Percentiles rank a stretch among this genome's conserved stretches.
Evolutionary conservation across 2,888 invertebrate genomes (phyloP).

Genomic region (Sylvicola cinctus): DNA sequence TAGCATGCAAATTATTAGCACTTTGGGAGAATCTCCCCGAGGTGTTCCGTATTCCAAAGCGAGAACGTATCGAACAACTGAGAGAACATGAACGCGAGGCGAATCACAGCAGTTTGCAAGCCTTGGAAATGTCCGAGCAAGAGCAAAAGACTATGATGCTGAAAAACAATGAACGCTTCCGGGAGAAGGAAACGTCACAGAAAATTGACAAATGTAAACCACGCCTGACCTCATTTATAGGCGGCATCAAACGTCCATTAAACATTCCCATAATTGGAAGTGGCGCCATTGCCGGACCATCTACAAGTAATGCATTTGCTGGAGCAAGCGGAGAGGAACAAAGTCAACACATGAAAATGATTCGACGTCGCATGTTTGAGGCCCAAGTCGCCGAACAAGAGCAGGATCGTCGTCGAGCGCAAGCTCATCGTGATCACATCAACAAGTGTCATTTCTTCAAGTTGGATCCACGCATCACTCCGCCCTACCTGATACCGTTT

Average conservation of each 20-base stretch:
- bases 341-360: slow-evolving; percentile 1
- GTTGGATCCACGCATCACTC: slow-evolving; percentile 16
- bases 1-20: slow-evolving; percentile 11
- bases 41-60: slow-evolving; percentile 80
- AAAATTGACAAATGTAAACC: neutral
- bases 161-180: neutral
- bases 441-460: slow-evolving; percentile 22
- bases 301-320: neutral
- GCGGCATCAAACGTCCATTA: neutral
- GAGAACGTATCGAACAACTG: slow-evolving; percentile 83
- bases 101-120: slow-evolving; percentile 30
- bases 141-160: neutral
- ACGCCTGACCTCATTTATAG: too few relatives aligned
- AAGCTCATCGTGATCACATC: slow-evolving; percentile 12
- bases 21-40: slow-evolving; percentile 23
- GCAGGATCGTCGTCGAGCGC: slow-evolving; percentile 18
- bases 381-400: slow-evolving; percentile 22
- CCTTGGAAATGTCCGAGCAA: slow-evolving; percentile 6
- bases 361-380: slow-evolving; percentile 20
- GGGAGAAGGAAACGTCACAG: neutral
- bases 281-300: neutral
- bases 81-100: slow-evolving; percentile 88
- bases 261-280: too few relatives aligned
- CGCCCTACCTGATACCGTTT: slow-evolving; percentile 19
- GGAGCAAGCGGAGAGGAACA: neutral